Percentiles rank a stretch among this genome's conserved stretches.
These are phyloP conservation scores for Hippasteria phrygiana DNA, from an alignment of 53 echinoderm and acorn worm genomes.

Conservation along the genomic window DNA sequence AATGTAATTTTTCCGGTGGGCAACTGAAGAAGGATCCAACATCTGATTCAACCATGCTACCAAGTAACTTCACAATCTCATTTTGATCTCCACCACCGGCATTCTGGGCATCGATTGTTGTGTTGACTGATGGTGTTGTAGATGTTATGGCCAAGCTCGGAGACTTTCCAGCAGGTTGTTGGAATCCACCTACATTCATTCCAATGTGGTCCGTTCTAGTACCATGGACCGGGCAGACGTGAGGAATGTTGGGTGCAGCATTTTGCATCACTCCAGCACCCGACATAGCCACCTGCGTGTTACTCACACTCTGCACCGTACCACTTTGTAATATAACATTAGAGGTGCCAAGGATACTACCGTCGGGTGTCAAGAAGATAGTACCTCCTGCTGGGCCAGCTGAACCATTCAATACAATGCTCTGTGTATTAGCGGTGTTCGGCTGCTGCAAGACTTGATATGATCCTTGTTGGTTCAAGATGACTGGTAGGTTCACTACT, in stretches of 20 bases:
- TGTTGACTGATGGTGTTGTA: neutral
- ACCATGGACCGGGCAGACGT: slow-evolving; percentile 13
- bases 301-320: neutral
- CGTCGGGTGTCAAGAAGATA: slow-evolving; percentile 6
- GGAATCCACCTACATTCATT: neutral
- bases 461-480: neutral
- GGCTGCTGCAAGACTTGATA: slow-evolving; percentile 36
- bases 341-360: neutral
- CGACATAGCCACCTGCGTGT: neutral
- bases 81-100: neutral
- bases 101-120: neutral
- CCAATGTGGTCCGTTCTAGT: neutral
- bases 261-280: neutral
- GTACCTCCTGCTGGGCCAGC: neutral
- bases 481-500: slow-evolving; percentile 6
- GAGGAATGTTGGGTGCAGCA: neutral
- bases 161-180: neutral
- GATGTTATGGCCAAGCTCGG: neutral
- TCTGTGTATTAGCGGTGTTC: neutral
- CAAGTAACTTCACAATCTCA: slow-evolving; percentile 38
- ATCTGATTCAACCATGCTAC: slow-evolving; percentile 45
- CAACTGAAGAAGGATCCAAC: slow-evolving; percentile 16
- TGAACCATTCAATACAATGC: neutral
- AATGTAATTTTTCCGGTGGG: neutral
- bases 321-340: neutral